Base-by-base conservation (phyloP, 2,888 invertebrate species). In the Calliscelio sp. region DNA sequence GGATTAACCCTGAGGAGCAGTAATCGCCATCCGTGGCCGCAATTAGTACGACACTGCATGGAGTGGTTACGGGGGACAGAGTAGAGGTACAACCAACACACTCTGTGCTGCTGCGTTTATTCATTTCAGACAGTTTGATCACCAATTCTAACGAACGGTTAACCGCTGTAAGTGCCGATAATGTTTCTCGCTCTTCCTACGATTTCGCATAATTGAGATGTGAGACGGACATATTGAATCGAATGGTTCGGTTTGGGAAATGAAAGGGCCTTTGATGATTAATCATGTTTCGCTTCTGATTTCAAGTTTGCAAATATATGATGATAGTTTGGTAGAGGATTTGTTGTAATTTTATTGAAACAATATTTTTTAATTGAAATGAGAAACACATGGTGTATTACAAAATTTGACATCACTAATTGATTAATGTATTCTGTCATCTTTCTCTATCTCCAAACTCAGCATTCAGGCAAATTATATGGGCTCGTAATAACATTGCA, bases 31-130 rank as follows among this genome's bases (percentile, higher is more conserved):
- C 92, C 92, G 92, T 87, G 92, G 89, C 90, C 90, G 92, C 91
- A 92, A 92, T 92, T 92, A 92, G 92, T 91, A 89, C 90, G 91
- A 90, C 90, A 91, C 91, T 91, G 91, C 90, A 91, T 91, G 90
- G 89, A 92, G 90, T 90, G 90, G 86, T 90, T 90, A 88, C 87
- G 85, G 84, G 89, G 90, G 91, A 89, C 88, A 81, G 80, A 81
- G 6, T 41, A 59, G 70, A 71, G 75, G 22, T 80, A 80, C 78
- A 63, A 41, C 49, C 66, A 51, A 63, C 11, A 74, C 38, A 61
- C 85, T 73, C 74, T 59, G 77, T 79, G 35, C 63, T 38, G 35
- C 66, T 25, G 16, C 75, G 55, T 63, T 85, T 75, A 70, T 84
- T 88, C 88, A 87, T 89, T 89, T 88, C 87, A 79, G 87, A 86